phyloP scores from a whole-genome alignment of 2,888 invertebrate species.

The Furcula furcula region DNA sequence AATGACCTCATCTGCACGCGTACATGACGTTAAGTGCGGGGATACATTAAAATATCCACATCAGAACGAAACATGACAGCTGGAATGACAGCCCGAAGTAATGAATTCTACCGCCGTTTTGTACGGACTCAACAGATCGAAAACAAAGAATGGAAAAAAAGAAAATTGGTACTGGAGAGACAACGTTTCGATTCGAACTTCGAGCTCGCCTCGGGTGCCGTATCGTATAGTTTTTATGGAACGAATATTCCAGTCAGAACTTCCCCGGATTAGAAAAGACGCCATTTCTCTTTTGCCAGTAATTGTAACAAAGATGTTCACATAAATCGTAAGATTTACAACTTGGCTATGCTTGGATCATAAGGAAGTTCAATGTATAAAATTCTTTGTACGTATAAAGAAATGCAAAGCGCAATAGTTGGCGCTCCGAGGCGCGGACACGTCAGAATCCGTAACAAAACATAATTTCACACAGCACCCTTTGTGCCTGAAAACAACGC shows the following conservation, averaged over 20 bases:
- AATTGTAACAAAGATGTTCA: conserved; percentile 21
- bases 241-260: conserved; percentile 38
- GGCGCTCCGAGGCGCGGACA: conserved; percentile 26
- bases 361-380: conserved; percentile 24
- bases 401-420: conserved; percentile 23
- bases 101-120: conserved; percentile 49
- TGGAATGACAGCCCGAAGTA: conserved; percentile 27
- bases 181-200: conserved; percentile 49
- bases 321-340: conserved; percentile 16
- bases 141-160: conserved; percentile 50
- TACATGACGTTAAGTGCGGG: conserved; percentile 6
- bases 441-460: conserved; percentile 48
- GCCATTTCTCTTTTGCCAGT: conserved; percentile 18
- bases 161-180: conserved; percentile 58
- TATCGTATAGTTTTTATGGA: conserved; percentile 40
- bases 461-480: conserved; percentile 54
- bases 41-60: conserved; percentile 12
- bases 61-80: conserved; percentile 17
- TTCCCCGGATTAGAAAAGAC: conserved; percentile 22
- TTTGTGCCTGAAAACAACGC: conserved; percentile 57
- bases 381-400: conserved; percentile 15
- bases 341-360: conserved; percentile 5
- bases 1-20: conserved; percentile 12
- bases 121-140: conserved; percentile 43
- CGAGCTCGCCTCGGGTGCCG: conserved; percentile 25